Evolutionary conservation across 2,888 invertebrate species (phyloP), one percentile per base, ranked within the genome.

Genomic region (Cerastis rubricosa): DNA sequence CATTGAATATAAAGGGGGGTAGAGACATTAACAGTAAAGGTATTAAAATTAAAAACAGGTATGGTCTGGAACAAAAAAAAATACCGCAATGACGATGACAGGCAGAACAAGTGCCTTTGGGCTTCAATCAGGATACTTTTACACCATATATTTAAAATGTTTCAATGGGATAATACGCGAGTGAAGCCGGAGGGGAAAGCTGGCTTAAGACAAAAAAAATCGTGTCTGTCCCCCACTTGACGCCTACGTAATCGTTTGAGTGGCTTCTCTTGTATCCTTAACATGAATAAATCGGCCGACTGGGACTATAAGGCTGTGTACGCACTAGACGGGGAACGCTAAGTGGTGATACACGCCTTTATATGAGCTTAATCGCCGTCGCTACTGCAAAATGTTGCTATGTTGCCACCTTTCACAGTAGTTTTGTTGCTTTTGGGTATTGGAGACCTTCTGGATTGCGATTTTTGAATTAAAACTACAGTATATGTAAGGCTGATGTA

Each of bases 211-310:
- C 67, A 63, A 86, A 86, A 81, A 87, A 86, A 87, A 86, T 80
- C n/a, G 61, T 17, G 59, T 14, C 45, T 74, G 75, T 75, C 81
- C 70, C 49, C 19, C 71, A 57, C 80, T 81, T 87, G 89, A 85
- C 80, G 83, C 64, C 66, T 76, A 17, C 63, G 89, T 88, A 89
- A 89, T 81, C 89, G 87, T 87, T 87, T 88, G 91, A 92, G 92
- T 92, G 90, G 86, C 85, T 92, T 92, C 88, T 78, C 90, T 87
- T 92, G 92, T 92, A 89, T 85, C 87, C 81, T 84, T 91, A 91
- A 92, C 90, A 87, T 87, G 89, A 89, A 92, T 91, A 90, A 91
- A 92, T 92, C 81, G 91, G 87, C 78, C 80, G 76, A 59, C 81
- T 12, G 85, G 82, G 73, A 61, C 85, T 76, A 61, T 76, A 75